phyloP scores from a whole-genome alignment of 2,113 vertebrate species.

The Poeciliopsis prolifica region DNA sequence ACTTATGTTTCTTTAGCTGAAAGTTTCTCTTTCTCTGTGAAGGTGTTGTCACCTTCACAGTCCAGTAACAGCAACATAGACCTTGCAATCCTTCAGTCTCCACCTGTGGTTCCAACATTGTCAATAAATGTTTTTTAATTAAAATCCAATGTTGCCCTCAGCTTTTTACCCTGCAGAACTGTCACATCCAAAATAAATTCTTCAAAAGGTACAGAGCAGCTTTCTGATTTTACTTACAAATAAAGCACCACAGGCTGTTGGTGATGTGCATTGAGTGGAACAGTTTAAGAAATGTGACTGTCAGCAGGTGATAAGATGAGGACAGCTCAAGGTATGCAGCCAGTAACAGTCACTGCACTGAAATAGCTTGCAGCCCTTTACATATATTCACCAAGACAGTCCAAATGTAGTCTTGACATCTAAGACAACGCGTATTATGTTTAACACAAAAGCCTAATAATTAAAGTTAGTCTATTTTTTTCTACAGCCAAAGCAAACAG shows the following conservation, averaged over 20 bases:
- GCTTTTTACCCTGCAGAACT: conserved; percentile 46
- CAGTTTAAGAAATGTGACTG: conserved; percentile 36
- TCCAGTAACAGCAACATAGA: not conserved
- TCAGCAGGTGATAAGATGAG: conserved; percentile 37
- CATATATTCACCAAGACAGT: not conserved
- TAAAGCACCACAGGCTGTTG: conserved; percentile 21
- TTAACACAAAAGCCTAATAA: not conserved
- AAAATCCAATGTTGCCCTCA: conserved; percentile 32
- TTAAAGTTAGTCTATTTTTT: not conserved
- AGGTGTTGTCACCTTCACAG: not conserved
- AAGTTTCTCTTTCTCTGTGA: no score
- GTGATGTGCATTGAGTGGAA: conserved; percentile 34
- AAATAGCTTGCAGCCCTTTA: not conserved
- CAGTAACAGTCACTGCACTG: not conserved
- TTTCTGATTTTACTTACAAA: conserved; percentile 30
- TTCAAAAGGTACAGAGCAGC: conserved; percentile 23
- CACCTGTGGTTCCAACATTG: conserved; percentile 37
- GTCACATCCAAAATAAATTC: conserved; percentile 42
- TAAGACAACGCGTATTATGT: not conserved
- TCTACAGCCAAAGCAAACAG: not conserved
- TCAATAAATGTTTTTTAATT: conserved; percentile 48
- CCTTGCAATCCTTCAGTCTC: not conserved
- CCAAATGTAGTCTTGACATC: not conserved
- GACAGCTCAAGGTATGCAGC: conserved; percentile 17
- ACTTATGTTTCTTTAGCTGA: no score